Evolutionary conservation across 2,888 invertebrate genomes (phyloP).

Genomic region (Drosophila histrio): DNA sequence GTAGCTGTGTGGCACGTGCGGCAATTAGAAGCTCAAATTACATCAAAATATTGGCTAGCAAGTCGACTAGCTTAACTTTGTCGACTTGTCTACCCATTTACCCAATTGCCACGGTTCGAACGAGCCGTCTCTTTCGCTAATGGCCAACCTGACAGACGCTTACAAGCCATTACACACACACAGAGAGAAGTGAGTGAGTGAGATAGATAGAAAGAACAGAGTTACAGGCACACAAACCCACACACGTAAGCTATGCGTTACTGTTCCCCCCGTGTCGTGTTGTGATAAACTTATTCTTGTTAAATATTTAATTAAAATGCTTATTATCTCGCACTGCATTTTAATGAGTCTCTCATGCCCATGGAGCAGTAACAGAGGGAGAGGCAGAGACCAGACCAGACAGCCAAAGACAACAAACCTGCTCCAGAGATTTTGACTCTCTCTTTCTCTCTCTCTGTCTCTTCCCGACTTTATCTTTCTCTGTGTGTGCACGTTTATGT

Average conservation of each 20-base stretch:
- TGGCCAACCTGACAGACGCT: slow-evolving; percentile 71
- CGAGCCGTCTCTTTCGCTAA: slow-evolving; percentile 46
- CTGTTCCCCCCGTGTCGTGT: slow-evolving; percentile 57
- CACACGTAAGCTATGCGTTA: slow-evolving; percentile 26
- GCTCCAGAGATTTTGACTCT: slow-evolving; percentile 67
- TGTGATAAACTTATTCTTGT: slow-evolving; percentile 83
- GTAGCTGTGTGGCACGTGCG: slow-evolving; percentile 61
- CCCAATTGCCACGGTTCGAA: slow-evolving; percentile 41
- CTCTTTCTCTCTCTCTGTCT: neutral
- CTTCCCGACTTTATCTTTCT: neutral
- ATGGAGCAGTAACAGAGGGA: slow-evolving; percentile 9
- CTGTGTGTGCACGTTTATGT: slow-evolving; percentile 70
- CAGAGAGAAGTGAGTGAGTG: neutral
- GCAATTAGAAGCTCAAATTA: slow-evolving; percentile 79
- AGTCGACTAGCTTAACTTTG: slow-evolving; percentile 47
- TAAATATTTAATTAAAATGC: slow-evolving; percentile 82
- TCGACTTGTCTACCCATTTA: slow-evolving; percentile 32
- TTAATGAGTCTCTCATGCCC: slow-evolving; percentile 81
- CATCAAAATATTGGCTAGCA: slow-evolving; percentile 74
- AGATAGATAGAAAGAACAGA: neutral
- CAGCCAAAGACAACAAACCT: slow-evolving; percentile 73
- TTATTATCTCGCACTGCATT: slow-evolving; percentile 80
- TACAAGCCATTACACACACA: slow-evolving; percentile 70
- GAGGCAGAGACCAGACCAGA: slow-evolving; percentile 11
- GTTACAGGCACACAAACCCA: slow-evolving; percentile 4